phyloP scores from a whole-genome alignment of 1,140 invertebrate species.

The Lasaia peninsularis region DNA sequence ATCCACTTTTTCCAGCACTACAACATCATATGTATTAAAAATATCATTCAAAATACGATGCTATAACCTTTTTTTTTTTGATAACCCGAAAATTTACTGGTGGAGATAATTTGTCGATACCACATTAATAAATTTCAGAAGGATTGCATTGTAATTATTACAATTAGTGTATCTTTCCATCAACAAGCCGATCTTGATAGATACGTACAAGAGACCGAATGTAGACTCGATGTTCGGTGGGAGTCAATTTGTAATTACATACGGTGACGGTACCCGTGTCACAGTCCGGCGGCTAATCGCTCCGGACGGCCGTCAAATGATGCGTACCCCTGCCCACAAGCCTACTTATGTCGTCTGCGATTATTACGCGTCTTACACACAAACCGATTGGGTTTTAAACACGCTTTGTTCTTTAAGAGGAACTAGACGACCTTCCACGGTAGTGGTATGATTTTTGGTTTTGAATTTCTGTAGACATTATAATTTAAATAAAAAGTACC shows the following conservation, averaged over 20 bases:
- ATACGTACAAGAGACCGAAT: not conserved
- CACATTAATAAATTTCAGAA: not conserved
- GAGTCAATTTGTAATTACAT: constrained; percentile 45
- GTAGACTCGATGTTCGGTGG: constrained; percentile 34
- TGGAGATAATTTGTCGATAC: no score
- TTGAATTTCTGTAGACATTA: not conserved
- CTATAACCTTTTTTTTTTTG: no score
- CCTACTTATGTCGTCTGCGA: constrained; percentile 57
- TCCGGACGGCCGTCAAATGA: constrained; percentile 55
- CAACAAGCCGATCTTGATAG: constrained; percentile 4
- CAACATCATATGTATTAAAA: no score
- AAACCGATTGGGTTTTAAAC: constrained; percentile 35
- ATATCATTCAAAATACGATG: no score
- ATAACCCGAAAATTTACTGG: no score
- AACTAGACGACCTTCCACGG: no score
- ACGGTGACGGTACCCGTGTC: constrained; percentile 45
- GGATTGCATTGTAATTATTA: constrained; percentile 1
- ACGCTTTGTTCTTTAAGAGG: not conserved
- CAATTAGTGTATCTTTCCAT: not conserved
- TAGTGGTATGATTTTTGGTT: not conserved
- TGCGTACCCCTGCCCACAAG: constrained; percentile 53
- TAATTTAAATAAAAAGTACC: no score
- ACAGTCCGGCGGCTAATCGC: constrained; percentile 45
- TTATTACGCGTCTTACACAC: constrained; percentile 43
- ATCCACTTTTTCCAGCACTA: no score